Conservation (phyloP, 2,888 invertebrate genomes). For the Caenorhabditis parvicauda region DNA sequence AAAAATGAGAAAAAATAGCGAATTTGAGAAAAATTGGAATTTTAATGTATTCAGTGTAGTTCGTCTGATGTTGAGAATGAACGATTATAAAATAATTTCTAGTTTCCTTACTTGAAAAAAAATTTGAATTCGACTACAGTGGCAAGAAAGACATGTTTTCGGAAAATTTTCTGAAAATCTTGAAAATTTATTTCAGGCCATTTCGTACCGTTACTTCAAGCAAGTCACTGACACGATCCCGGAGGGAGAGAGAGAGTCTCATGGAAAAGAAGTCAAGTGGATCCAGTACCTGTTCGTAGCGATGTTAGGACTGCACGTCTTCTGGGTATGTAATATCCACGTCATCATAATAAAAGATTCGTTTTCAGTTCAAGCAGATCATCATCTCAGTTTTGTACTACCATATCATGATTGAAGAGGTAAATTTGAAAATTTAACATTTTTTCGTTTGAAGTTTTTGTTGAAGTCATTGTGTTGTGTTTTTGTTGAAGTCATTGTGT, state of each 20-base stretch:
- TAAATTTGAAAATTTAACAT: slow-evolving; percentile 63
- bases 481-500: not conserved
- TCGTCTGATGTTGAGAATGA: no score
- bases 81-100: no score
- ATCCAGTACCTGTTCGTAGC: slow-evolving; percentile 45
- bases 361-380: slow-evolving; percentile 76
- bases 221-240: slow-evolving; percentile 31
- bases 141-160: no score
- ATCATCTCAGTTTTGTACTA: slow-evolving; percentile 88
- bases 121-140: no score
- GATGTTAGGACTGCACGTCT: slow-evolving; percentile 42
- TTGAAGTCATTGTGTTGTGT: not conserved
- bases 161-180: not conserved
- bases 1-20: no score
- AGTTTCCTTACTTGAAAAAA: no score
- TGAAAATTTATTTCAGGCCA: slow-evolving; percentile 29
- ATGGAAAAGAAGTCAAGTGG: slow-evolving; percentile 15
- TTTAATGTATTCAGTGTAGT: no score
- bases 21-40: no score
- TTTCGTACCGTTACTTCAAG: slow-evolving; percentile 52
- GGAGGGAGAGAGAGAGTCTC: slow-evolving; percentile 22
- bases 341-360: not conserved
- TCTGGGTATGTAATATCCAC: slow-evolving; percentile 39
- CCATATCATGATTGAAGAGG: slow-evolving; percentile 92
- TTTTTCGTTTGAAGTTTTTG: not conserved